phyloP scores from a whole-genome alignment of 2,888 invertebrate species.

The Octodonta nipae region DNA sequence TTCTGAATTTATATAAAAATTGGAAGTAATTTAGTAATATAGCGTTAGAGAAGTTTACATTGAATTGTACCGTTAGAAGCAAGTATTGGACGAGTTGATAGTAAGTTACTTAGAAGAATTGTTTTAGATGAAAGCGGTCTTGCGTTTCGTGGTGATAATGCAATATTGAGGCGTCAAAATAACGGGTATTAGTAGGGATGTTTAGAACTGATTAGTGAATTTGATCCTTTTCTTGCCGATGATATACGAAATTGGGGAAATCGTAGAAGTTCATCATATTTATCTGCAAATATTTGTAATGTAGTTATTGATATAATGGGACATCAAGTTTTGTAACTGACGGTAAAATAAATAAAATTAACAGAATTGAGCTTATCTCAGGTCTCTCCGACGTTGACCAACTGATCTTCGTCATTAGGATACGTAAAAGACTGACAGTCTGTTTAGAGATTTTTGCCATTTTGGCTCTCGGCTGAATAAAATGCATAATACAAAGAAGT shows the following conservation, averaged over 20 bases:
- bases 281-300: conserved; percentile 7
- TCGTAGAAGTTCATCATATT: conserved; percentile 7
- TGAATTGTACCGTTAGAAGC: no score
- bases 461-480: conserved; percentile 19
- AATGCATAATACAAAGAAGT: conserved; percentile 20
- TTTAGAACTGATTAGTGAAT: conserved; percentile 3
- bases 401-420: conserved; percentile 2
- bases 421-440: conserved; percentile 5
- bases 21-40: no score
- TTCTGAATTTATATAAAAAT: no score
- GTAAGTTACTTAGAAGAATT: no score
- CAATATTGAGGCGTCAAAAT: conserved; percentile 14
- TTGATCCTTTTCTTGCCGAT: conserved; percentile 8
- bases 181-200: conserved; percentile 8
- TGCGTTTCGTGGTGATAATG: conserved; percentile 18
- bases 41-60: no score
- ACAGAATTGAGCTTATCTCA: not conserved
- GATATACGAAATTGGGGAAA: conserved; percentile 16
- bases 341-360: no score
- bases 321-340: no score
- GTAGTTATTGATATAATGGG: conserved; percentile 3
- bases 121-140: conserved; percentile 10
- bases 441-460: conserved; percentile 6
- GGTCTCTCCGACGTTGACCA: conserved; percentile 5
- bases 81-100: no score